Conservation (phyloP, 2,113 vertebrate genomes). For the Urocitellus parryii region DNA sequence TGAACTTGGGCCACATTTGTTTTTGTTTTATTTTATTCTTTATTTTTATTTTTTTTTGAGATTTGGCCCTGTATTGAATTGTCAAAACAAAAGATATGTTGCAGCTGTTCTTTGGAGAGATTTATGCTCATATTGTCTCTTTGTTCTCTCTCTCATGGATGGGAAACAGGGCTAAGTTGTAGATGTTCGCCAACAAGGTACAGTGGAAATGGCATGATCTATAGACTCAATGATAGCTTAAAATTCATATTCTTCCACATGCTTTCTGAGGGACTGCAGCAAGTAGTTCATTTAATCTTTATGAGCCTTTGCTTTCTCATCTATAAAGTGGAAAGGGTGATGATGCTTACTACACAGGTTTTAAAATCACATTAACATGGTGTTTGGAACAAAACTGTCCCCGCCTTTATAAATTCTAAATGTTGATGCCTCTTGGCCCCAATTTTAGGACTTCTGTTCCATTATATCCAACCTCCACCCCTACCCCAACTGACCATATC, state of each 20-base stretch:
- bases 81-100: neutral
- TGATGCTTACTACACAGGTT: neutral
- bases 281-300: neutral
- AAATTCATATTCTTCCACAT: neutral
- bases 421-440: neutral
- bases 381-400: neutral
- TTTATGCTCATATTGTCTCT: neutral
- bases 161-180: neutral
- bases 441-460: neutral
- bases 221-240: neutral
- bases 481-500: neutral
- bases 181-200: neutral
- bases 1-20: conserved; percentile 44
- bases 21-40: conserved; percentile 29
- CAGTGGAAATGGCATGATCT: neutral
- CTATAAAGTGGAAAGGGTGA: neutral
- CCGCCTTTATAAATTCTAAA: neutral
- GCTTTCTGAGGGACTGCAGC: neutral
- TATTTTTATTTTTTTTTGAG: neutral
- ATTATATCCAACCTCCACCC: neutral
- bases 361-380: neutral
- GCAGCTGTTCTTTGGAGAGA: conserved; percentile 56
- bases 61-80: neutral
- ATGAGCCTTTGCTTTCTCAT: neutral
- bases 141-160: neutral